Conservation (phyloP, 2,888 invertebrate species). For the Acanthacorydalis orientalis region DNA sequence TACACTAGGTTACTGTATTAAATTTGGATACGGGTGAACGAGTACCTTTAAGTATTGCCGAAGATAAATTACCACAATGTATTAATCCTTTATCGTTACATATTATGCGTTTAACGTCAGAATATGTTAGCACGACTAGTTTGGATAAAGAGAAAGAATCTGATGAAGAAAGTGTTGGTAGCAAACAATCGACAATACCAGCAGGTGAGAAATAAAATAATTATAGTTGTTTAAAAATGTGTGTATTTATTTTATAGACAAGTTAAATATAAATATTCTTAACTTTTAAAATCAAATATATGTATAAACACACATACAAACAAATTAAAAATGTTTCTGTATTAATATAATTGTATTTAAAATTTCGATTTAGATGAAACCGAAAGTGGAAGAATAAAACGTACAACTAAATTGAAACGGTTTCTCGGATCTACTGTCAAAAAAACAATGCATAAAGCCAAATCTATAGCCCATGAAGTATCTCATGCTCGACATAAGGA, state of each 20-base stretch:
- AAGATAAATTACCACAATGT: slow-evolving; percentile 80
- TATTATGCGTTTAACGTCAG: slow-evolving; percentile 83
- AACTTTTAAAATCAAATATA: too few species aligned
- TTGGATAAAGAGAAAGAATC: slow-evolving; percentile 53
- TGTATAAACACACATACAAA: too few species aligned
- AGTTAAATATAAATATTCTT: too few species aligned
- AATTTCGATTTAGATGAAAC: slow-evolving; percentile 19
- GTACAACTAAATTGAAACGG: slow-evolving; percentile 45
- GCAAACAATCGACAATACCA: slow-evolving; percentile 38
- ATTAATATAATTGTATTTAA: neutral
- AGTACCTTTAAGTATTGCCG: slow-evolving; percentile 86
- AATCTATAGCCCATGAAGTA: slow-evolving; percentile 75
- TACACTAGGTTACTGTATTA: slow-evolving; percentile 38
- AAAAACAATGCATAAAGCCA: slow-evolving; percentile 81
- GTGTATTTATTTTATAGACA: too few species aligned
- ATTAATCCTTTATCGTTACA: slow-evolving; percentile 89
- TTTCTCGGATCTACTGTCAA: slow-evolving; percentile 80
- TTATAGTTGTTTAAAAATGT: too few species aligned
- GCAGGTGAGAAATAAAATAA: slow-evolving; percentile 22
- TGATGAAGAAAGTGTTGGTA: slow-evolving; percentile 58
- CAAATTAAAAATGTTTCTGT: neutral
- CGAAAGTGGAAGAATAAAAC: slow-evolving; percentile 29
- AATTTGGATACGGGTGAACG: slow-evolving; percentile 78
- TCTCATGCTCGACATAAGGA: slow-evolving; percentile 78
- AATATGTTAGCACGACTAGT: slow-evolving; percentile 57